Evolutionary conservation across 1,140 invertebrate genomes (phyloP), one percentile per base, ranked within the genome.

Genomic region (Glomeris maerens): DNA sequence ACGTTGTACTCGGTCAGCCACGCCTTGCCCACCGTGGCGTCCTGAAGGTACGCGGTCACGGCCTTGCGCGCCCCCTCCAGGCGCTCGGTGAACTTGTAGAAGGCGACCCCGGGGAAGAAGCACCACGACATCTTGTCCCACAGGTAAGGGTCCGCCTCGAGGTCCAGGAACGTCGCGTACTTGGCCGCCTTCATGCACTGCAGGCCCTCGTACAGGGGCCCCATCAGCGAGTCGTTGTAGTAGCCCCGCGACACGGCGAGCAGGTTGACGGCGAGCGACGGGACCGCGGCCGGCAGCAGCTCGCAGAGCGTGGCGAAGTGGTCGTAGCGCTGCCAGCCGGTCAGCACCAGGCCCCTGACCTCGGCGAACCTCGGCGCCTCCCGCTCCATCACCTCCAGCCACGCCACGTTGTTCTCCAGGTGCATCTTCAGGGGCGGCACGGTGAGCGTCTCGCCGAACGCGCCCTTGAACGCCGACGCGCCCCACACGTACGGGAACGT

Each of bases 301-400:
- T 98, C 94, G 65, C 89, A 94, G 14, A 96, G 72, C 0, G 85
- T 78, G 2, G 88, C 86, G 71, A 90, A 88, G 64, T 98, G 93
- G 66, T 93, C 89, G 62, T 89, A 94, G 56, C 80, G 67, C 56
- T 82, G 80, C 81, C 81, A 84, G 0, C 81, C 79, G 22, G 79
- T 81, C 10, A 83, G 60, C 0, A 70, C 75, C 47, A 68, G 31
- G 3, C 79, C 79, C 49, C 72, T 64, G 52, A 80, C 70, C 72
- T n/a, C 69, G 67, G 27, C 72, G 67, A 58, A 79, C 78, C 38
- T 3, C 64, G 62, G 56, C 73, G 70, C 10, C 72, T 70, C 2
- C 61, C 26, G 7, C 26, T 3, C 61, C 57, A 83, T 74, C 1
- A 81, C 75, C 52, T 77, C 72, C 21, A 84, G 57, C 82, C 82